Conservation (phyloP, 1,140 invertebrate species). For the Pseudomyrmex concolor region DNA sequence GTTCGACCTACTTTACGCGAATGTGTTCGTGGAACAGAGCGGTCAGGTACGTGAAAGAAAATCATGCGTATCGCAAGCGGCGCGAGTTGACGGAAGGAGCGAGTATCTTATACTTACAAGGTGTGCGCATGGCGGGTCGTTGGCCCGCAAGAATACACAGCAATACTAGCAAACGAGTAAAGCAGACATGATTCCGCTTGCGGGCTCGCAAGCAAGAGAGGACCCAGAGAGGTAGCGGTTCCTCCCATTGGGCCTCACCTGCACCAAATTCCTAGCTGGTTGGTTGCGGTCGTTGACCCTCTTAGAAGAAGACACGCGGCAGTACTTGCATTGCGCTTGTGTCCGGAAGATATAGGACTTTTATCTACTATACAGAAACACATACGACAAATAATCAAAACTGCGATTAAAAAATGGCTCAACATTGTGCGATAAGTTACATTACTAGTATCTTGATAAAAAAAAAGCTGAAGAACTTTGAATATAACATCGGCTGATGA, state of each 20-base stretch:
- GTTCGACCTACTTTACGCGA: conserved; percentile 8
- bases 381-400: neutral
- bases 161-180: conserved; percentile 72
- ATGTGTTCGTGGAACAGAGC: neutral
- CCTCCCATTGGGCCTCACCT: conserved; percentile 81
- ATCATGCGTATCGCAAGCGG: neutral
- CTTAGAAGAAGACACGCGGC: conserved; percentile 55
- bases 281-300: conserved; percentile 76
- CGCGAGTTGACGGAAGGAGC: conserved; percentile 63
- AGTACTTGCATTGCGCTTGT: conserved; percentile 24
- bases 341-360: conserved; percentile 53
- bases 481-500: too few relatives aligned
- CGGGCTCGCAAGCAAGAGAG: conserved; percentile 56
- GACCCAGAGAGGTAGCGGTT: conserved; percentile 71
- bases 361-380: conserved; percentile 12
- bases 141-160: conserved; percentile 76
- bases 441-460: too few relatives aligned
- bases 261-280: conserved; percentile 83
- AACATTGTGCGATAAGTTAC: neutral
- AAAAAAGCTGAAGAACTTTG: too few relatives aligned
- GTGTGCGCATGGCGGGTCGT: conserved; percentile 72
- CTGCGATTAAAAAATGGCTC: neutral
- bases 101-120: conserved; percentile 65
- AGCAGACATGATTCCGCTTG: conserved; percentile 76
- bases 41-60: neutral